Base-by-base conservation (phyloP, 2,888 invertebrate species). In the Leuctra nigra region DNA sequence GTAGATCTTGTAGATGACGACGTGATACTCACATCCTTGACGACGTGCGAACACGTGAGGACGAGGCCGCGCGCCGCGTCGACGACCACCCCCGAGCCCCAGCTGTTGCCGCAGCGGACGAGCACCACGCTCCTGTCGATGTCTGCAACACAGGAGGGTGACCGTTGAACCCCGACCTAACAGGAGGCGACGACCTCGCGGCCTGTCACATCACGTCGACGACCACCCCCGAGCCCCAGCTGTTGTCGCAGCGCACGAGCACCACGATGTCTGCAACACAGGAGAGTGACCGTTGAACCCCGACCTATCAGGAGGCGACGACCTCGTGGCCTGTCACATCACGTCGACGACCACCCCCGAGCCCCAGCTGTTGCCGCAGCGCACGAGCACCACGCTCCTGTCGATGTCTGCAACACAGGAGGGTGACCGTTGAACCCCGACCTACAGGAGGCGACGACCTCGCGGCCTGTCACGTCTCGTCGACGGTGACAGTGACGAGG, bases 31-130 rank as follows among this genome's bases (percentile, higher is more conserved):
- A 79, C 79, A 63, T 76, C 68, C 63, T 69, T 72, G 57, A 82
- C 77, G 56, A 82, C 80, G 66, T 83, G 83, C 1, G 82, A 75
- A 68, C 81, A 82, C 0, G 82, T 83, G 62, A 81, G 67, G 52
- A 82, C 72, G 62, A 75, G 74, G 1, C 81, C 82, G 20, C 67
- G 66, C 20, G 64, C 60, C 38, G 66, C 65, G 20, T 73, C 72
- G 2, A 81, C 72, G 38, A 82, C 67, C 55, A 81, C 71, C 35
- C 80, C 82, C 4, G 81, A 78, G 53, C 83, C 83, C 82, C 82
- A 82, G 61, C 75, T 73, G 22, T 66, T 61, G 1, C 81, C 82
- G 65, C 80, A 80, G 1, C 77, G 75, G 20, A 83, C 77, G 60
- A 81, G 66, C 59, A 79, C 73, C 18, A 81, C 73, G 50, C 74